phyloP scores from a whole-genome alignment of 2,113 vertebrate genomes.

The Ailuropoda melanoleuca region DNA sequence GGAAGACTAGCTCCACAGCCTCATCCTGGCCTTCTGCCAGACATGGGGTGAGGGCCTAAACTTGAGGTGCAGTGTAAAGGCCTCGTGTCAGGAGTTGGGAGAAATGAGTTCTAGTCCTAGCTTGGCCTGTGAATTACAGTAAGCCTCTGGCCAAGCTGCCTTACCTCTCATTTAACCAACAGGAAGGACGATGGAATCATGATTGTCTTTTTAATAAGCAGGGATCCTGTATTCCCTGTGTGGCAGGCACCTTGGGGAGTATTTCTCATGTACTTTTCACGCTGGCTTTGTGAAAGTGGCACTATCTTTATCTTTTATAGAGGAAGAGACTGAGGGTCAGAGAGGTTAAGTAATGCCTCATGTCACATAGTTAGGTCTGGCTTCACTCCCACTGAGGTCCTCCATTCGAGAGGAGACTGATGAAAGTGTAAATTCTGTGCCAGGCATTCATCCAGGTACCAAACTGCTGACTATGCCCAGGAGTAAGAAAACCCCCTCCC shows the following conservation, averaged over 20 bases:
- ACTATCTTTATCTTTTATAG: not conserved
- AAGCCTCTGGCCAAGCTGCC: not conserved
- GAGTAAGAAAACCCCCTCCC: not conserved
- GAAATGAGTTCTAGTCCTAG: not conserved
- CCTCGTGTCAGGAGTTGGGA: not conserved
- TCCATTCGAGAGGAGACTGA: not conserved
- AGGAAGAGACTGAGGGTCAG: not conserved
- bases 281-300: accelerated
- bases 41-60: not conserved
- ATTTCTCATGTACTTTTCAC: not conserved
- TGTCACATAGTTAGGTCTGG: not conserved
- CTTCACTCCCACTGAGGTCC: not conserved
- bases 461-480: not conserved
- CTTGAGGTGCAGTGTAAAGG: not conserved
- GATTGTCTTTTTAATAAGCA: not conserved
- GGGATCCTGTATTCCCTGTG: not conserved
- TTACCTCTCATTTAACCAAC: not conserved
- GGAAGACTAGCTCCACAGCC: not conserved
- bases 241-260: not conserved
- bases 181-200: not conserved
- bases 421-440: not conserved
- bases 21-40: not conserved
- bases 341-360: not conserved
- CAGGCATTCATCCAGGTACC: not conserved
- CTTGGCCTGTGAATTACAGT: not conserved